Base-by-base conservation (phyloP, 1,140 invertebrate genomes). In the Zaprionus davidi region DNA sequence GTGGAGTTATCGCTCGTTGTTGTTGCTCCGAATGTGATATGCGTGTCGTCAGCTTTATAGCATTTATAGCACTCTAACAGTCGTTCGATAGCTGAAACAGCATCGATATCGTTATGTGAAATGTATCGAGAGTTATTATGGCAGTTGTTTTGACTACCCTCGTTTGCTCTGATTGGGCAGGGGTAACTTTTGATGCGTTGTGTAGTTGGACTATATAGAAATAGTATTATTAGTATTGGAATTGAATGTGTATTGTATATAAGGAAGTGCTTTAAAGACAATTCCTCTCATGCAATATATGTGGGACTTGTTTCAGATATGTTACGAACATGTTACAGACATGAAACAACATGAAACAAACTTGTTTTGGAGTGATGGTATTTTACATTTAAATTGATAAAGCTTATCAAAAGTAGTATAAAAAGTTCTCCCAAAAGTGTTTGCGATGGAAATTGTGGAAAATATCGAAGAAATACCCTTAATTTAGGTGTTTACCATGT, bases 1-100 rank as follows among this genome's bases (percentile, higher is more conserved):
- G 36, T 1, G 51, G 41, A 58, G 53, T 74, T 74, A 69, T 66
- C 38, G 38, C 38, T 41, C n/a, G 41, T 46, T n/a, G 9, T 31
- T 34, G 31, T 34, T 34, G 31, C 31, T 34, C 31, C 3, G 31
- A 34, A 34, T 11, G 31, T 34, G 31, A 34, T 34, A 11, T 34
- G 31, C 31, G 41, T 46, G n/a, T 46, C 41, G 41, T 46, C 41
- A 46, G 41, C 41, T 17, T 46, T 46, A 46, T 46, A 9, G 41
- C 41, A 46, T 46, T 46, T 46, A 46, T 46, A 46, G 41, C 41
- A 46, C n/a, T 46, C n/a, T 46, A 46, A 46, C 41, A 9, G 41
- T 46, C 41, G n/a, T 15, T 9, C 41, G 7, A 46, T 17, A 46
- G 41, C 41, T 41, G 38, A n/a, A 41, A n/a, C 5, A n/a, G 17